phyloP scores from a whole-genome alignment of 2,113 vertebrate genomes.

The Oreamnos americanus region DNA sequence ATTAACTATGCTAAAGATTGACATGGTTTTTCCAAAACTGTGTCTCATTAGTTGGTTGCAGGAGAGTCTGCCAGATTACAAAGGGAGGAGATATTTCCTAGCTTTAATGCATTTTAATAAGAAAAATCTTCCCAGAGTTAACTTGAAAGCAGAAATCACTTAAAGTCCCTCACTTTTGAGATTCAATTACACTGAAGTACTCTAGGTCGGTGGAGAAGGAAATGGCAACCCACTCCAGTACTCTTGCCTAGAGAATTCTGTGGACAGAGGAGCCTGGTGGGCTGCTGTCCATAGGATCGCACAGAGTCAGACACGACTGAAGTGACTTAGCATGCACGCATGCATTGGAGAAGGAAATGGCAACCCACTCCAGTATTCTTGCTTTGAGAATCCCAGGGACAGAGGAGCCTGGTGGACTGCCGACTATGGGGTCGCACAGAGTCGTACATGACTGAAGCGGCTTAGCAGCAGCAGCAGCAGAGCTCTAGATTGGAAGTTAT shows the following conservation, averaged over 20 bases:
- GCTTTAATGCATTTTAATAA: not conserved
- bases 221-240: too few species aligned
- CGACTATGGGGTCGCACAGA: accelerated
- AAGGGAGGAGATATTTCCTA: not conserved
- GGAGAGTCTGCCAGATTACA: not conserved
- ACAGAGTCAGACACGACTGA: too few species aligned
- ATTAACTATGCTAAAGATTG: not conserved
- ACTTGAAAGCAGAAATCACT: not conserved
- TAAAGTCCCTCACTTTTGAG: not conserved
- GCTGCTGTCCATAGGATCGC: too few species aligned
- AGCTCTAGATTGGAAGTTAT: not conserved
- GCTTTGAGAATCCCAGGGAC: too few species aligned
- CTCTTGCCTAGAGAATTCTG: too few species aligned
- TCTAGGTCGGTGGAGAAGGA: not conserved
- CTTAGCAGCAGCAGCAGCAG: too few species aligned
- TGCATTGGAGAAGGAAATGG: too few species aligned
- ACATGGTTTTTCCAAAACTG: not conserved
- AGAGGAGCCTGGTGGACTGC: too few species aligned
- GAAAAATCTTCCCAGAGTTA: not conserved
- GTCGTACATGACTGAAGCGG: accelerated
- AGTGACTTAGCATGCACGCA: too few species aligned
- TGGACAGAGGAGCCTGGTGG: too few species aligned
- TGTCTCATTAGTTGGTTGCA: not conserved
- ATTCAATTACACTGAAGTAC: slow-evolving; percentile 31
- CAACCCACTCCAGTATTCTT: too few species aligned